Conservation (phyloP, 2,113 vertebrate species). For the Lethenteron reissneri region DNA sequence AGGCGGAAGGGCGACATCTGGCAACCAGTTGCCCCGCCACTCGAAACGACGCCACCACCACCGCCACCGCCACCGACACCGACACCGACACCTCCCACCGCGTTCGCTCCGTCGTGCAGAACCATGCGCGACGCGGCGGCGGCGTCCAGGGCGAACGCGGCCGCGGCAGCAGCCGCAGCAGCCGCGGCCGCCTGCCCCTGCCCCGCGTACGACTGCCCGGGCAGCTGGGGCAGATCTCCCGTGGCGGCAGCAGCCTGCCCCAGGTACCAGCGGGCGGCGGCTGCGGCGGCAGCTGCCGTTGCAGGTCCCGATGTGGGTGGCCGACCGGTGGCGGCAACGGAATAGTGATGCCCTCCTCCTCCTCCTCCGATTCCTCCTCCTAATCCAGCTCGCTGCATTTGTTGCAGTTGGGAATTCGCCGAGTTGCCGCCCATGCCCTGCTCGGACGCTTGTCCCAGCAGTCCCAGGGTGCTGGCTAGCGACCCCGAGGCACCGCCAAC, state of each 20-base stretch:
- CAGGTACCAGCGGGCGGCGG: not conserved
- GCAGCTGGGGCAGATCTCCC: no score
- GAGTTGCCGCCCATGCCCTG: not conserved
- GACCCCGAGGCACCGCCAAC: not conserved
- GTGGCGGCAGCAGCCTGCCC: not conserved
- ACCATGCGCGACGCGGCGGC: not conserved
- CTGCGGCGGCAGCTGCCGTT: no score
- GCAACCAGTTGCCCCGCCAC: not conserved
- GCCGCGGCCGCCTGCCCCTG: not conserved
- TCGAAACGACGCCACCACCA: not conserved
- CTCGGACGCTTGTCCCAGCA: not conserved
- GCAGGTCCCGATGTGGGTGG: no score
- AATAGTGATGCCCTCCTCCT: no score
- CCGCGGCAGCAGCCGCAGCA: not conserved
- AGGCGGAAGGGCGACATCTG: constrained; percentile 1
- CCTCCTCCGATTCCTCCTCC: no score
- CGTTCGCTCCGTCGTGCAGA: not conserved
- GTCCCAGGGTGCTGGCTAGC: not conserved
- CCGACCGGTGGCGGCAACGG: no score
- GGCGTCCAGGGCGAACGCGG: not conserved
- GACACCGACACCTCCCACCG: not conserved
- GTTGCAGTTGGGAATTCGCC: not conserved
- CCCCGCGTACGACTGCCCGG: no score
- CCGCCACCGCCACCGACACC: not conserved
- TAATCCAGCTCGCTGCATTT: no score